Base-by-base conservation (phyloP, 2,888 invertebrate genomes). In the Drosophila lutescens region DNA sequence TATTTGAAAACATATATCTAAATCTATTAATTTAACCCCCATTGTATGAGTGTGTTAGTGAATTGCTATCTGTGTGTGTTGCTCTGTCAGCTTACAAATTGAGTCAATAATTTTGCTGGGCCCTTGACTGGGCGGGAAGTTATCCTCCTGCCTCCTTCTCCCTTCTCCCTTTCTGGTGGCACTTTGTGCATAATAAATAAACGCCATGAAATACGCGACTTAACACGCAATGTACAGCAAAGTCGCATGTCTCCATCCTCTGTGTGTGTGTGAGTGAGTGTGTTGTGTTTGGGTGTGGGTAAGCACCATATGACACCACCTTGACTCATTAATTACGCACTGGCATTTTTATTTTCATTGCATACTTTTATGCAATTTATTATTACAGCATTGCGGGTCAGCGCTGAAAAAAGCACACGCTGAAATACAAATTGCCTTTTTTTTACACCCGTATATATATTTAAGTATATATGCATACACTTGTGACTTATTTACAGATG, bases 181-280 rank as follows among this genome's bases (percentile, higher is more conserved):
- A 84, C 85, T 87, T 78, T 88, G 87, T 82, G 89, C 89, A 86
- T 86, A 88, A 86, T 88, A 88, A 88, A 86, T 86, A 88, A 84
- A 74, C 80, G 89, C 78, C 80, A 88, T 85, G 89, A 85, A 86
- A 89, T 85, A 89, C 87, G 89, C 86, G 86, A 85, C 88, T 89
- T 86, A 87, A 86, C 89, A 89, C 88, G 80, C 80, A 77, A 82
- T 80, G 65, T 75, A 69, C 85, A 62, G 79, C 68, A 54, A 47
- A 63, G 66, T 60, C 66, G 56, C 76, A 69, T 51, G 54, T 61
- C 47, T 51, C 50, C 63, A 55, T 20, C 49, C 50, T 23, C 23
- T 47, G 56, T 53, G 49, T 43, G 54, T 20, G 51, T 46, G 66
- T 50, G 34, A 12, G 50, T 43, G 40, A 34, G 47, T 38, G 50